Evolutionary conservation across 2,888 invertebrate genomes (phyloP).

Genomic region (Pherbina coryleti): DNA sequence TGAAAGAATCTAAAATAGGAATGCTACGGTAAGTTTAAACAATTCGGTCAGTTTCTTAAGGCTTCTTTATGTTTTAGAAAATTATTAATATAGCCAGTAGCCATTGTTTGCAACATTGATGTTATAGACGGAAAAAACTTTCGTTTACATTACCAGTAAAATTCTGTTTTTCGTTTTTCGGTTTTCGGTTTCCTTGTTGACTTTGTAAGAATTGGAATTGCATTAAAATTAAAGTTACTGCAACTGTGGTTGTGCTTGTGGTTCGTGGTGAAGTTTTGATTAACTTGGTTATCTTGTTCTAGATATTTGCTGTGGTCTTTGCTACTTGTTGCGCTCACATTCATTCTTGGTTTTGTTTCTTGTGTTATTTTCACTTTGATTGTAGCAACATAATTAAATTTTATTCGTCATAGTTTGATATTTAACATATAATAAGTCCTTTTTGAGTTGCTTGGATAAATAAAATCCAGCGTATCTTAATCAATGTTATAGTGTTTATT

Average conservation of each 20-base stretch:
- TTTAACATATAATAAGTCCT: constrained; percentile 2
- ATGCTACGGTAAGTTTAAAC: too few relatives aligned
- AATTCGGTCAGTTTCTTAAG: too few relatives aligned
- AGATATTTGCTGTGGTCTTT: too few relatives aligned
- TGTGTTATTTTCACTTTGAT: neutral
- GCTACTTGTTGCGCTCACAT: neutral
- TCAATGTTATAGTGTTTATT: constrained; percentile 9
- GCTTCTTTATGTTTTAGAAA: too few relatives aligned
- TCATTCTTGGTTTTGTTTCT: neutral
- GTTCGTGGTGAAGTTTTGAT: neutral
- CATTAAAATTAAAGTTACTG: neutral
- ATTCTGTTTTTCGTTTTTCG: too few relatives aligned
- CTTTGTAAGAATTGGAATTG: too few relatives aligned
- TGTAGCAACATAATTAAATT: neutral
- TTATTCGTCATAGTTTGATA: neutral
- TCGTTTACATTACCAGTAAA: too few relatives aligned
- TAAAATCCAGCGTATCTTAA: neutral
- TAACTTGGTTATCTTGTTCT: neutral
- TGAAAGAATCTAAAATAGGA: too few relatives aligned
- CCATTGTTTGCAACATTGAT: too few relatives aligned
- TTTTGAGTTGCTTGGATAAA: neutral
- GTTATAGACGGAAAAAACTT: too few relatives aligned
- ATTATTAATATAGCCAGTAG: too few relatives aligned
- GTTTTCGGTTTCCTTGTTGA: too few relatives aligned
- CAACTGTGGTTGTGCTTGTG: neutral